Conservation (phyloP, 2,797 vertebrate species). For the Anolis apletophallus region DNA sequence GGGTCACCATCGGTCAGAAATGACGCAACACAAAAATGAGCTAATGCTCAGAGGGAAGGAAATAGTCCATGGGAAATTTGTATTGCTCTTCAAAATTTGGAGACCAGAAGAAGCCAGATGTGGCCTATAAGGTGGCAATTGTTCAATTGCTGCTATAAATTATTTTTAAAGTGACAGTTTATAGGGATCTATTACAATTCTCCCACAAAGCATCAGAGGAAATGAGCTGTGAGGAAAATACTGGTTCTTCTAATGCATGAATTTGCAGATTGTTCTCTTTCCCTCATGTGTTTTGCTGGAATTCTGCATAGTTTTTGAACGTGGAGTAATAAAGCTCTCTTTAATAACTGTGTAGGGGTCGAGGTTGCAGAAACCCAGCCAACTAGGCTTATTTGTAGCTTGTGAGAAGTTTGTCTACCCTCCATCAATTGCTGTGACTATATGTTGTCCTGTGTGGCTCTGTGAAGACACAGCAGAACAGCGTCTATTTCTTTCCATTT, state of each 20-base stretch:
- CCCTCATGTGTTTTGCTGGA: neutral
- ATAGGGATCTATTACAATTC: neutral
- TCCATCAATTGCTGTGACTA: neutral
- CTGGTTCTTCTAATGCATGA: neutral
- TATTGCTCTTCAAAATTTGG: neutral
- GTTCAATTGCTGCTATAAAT: neutral
- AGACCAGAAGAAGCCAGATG: neutral
- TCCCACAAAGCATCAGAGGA: neutral
- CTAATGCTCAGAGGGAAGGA: neutral
- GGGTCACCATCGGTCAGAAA: too few species aligned
- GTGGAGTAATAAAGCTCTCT: neutral
- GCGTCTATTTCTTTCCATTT: neutral
- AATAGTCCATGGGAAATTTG: neutral
- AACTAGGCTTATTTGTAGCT: neutral
- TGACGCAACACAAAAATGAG: too few species aligned
- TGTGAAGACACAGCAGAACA: neutral
- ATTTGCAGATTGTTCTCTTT: neutral
- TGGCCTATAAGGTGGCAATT: neutral
- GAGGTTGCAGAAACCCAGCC: neutral
- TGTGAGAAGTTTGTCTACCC: neutral
- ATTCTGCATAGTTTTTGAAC: slow-evolving; percentile 4
- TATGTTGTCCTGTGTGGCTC: neutral
- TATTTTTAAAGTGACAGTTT: too few species aligned
- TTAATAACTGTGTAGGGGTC: neutral
- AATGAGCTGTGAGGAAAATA: neutral